Conservation (phyloP, 2,113 vertebrate species). For the Corythoichthys haematopterus region DNA sequence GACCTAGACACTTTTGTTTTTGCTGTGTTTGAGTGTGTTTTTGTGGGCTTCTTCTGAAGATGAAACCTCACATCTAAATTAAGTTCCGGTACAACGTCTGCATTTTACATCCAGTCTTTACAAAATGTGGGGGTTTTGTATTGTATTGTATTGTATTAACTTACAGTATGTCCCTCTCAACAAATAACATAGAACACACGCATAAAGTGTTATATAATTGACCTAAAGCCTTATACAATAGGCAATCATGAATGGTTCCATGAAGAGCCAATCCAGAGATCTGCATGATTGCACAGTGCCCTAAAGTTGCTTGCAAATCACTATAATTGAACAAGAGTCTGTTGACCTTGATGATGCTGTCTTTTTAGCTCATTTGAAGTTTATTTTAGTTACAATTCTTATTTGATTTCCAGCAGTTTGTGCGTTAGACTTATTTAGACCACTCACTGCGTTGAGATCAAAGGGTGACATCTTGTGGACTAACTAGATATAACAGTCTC, state of each 20-base stretch:
- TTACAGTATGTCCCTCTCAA: not conserved
- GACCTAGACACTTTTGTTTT: constrained; percentile 1
- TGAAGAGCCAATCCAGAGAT: not conserved
- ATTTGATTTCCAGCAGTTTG: not conserved
- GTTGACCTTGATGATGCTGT: constrained; percentile 1
- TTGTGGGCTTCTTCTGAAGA: not conserved
- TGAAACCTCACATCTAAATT: not conserved
- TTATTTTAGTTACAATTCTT: not conserved
- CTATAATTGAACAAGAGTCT: not conserved
- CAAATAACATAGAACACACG: not conserved
- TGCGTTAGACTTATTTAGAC: not conserved
- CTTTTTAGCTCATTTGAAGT: not conserved
- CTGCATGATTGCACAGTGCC: constrained; percentile 1
- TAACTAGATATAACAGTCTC: constrained; percentile 9
- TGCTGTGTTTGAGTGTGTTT: constrained; percentile 5
- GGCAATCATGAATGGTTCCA: constrained; percentile 6
- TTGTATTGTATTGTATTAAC: too few species aligned
- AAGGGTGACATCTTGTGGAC: constrained; percentile 23
- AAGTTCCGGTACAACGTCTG: not conserved
- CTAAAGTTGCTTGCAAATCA: not conserved
- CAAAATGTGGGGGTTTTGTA: too few species aligned
- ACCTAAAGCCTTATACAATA: not conserved
- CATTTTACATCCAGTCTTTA: not conserved
- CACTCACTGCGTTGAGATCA: not conserved
- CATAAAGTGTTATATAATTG: not conserved